A percentile compares a stretch with the other conserved stretches of the same genome.
Conservation (phyloP, 2,797 vertebrate species). For the Dendrocincla tyrannina region DNA sequence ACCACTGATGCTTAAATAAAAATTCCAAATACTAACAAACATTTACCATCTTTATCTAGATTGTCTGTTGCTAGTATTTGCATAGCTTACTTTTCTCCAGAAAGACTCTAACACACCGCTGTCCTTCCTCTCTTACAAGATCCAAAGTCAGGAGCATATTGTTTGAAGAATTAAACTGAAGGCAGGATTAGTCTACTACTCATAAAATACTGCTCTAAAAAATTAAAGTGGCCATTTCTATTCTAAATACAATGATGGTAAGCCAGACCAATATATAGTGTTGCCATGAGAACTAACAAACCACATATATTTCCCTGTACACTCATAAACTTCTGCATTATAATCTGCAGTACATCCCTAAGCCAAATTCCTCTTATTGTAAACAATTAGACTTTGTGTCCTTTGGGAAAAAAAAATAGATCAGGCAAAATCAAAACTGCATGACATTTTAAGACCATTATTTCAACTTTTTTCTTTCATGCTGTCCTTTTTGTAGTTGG, state of each 20-base stretch:
- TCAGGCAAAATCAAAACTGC: not conserved
- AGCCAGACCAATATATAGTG: not conserved
- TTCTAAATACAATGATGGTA: not conserved
- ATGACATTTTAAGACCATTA: not conserved
- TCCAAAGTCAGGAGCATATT: not conserved
- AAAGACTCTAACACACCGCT: not conserved
- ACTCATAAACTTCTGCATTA: not conserved
- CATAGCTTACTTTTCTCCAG: not conserved
- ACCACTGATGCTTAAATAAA: not conserved
- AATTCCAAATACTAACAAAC: not conserved
- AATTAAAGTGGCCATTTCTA: not conserved
- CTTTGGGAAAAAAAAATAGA: not conserved
- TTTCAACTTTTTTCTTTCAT: not conserved
- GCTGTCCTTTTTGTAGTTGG: not conserved
- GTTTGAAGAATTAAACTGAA: not conserved
- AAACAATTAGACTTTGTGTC: not conserved
- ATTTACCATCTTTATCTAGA: not conserved
- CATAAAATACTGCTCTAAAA: not conserved
- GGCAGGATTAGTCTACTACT: not conserved
- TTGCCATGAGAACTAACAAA: not conserved
- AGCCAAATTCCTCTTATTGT: not conserved
- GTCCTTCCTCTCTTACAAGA: not conserved
- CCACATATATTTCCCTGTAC: not conserved
- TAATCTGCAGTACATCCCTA: not conserved
- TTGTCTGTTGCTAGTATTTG: not conserved